Evolutionary conservation across 2,888 invertebrate species (phyloP), one percentile per base, ranked within the genome.

Genomic region (Pristionchus mayeri): DNA sequence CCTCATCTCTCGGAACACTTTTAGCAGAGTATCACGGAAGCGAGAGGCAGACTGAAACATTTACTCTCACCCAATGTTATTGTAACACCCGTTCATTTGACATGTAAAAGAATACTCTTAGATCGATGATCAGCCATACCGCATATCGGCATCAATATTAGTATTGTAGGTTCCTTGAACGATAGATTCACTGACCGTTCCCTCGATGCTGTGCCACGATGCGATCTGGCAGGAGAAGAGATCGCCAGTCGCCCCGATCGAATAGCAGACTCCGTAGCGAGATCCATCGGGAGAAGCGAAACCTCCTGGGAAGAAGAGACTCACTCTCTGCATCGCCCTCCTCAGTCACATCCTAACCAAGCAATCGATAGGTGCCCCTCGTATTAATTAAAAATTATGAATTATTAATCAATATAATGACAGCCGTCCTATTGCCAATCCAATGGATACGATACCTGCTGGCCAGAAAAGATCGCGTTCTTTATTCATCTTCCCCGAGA

Each of bases 221-320:
- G 90, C 85, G 30, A 91, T 87, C 80, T 91, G 90, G 87, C 90
- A 91, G 34, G 88, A 88, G 78, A 91, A 87, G 27, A 86, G 83
- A 67, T 90, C 88, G 37, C 91, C 91, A n/a, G 89, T 87, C 16
- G 88, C 86, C 44, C 87, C 89, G 60, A 90, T 89, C 2, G 91
- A 89, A 83, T 91, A 91, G 86, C 90, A 91, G 7, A 90, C 90
- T 13, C 90, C 87, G 85, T 91, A 91, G 57, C 90, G 90, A 1
- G 89, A 89, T 13, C 91, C 91, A 48, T 90, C 90, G 0, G 91
- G 91, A 84, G 89, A 89, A 3, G 87, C 83, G 85, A 91, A 91
- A n/a, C 88, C 90, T 6, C 78, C 78, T 75, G 75, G 44, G 3
- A 13, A 40, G 21, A 24, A 57, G 57, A 24, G 57, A 57, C 21